phyloP scores from a whole-genome alignment of 2,797 vertebrate species.

The Columba guinea region DNA sequence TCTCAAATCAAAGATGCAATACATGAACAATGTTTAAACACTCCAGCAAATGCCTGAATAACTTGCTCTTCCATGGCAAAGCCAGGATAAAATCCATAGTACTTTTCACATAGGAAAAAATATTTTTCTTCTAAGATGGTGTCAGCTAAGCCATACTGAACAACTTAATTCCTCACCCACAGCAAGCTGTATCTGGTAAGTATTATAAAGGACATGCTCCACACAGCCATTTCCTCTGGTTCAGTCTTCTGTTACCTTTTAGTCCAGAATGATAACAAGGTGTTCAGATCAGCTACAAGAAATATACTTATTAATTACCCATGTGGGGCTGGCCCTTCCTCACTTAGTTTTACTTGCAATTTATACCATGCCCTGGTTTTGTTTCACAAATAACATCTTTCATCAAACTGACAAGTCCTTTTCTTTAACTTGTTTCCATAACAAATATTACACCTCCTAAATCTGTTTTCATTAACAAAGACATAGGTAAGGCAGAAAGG shows the following conservation, averaged over 20 bases:
- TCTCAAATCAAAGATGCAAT: background rate
- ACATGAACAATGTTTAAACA: background rate
- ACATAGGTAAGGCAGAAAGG: conserved; percentile 1
- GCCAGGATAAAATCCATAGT: background rate
- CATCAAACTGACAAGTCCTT: conserved; percentile 74
- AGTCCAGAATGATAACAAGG: background rate
- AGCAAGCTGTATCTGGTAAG: background rate
- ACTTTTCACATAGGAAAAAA: background rate
- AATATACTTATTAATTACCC: background rate
- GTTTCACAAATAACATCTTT: conserved; percentile 71
- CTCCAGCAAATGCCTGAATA: background rate
- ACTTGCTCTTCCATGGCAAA: background rate
- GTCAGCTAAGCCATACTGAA: background rate
- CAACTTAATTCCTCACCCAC: background rate
- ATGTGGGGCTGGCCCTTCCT: background rate
- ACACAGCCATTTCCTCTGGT: background rate
- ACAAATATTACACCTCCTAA: conserved; percentile 69
- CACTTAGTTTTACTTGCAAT: background rate
- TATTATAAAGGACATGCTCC: background rate
- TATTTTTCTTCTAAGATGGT: background rate
- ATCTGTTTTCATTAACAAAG: conserved; percentile 75
- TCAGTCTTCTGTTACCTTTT: background rate
- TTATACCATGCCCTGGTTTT: conserved; percentile 62
- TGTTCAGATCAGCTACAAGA: background rate
- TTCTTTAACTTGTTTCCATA: conserved; percentile 70